Evolutionary conservation across 2,113 vertebrate genomes (phyloP), one percentile per base, ranked within the genome.

Genomic region (Ramphastos sulfuratus): DNA sequence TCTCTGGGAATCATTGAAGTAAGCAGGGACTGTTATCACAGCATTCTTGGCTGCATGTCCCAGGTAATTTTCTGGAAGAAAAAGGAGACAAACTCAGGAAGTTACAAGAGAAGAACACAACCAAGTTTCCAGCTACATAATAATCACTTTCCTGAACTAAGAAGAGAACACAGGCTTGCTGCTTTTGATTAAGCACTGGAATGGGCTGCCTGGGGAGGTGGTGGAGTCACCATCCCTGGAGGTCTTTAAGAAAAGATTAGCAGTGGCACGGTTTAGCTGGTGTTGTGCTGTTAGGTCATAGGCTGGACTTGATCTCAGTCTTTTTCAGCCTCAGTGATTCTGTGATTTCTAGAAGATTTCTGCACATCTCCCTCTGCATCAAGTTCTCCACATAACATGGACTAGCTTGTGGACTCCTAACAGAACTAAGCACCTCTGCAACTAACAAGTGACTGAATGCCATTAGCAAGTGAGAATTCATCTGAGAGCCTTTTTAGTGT

Each of bases 1-100:
- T 98, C 99, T 98, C 97, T 99, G 99, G 56, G 99, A 99, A 94
- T 99, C 99, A 24, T 99, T 99, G 97, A 99, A 99, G 97, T 99
- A 99, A 65, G 99, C 99, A 75, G 99, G 99, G 14, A 99, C 99
- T 28, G 99, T 99, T 89, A 99, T 97, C 27, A 99, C 99, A 6
- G 99, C 99, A 6, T 99, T 99, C 98, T 99, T 99, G 89, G 98
- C 99, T 27, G 96, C 70, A 58, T 98, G 98, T 23, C 99, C 99
- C 97, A 99, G 92, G 86, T 99, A 99, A 94, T 96, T 99, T 97
- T 99, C 99, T 99, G 94, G 10, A 95, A 96, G 44, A 78, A 74
- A 82, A 56, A 14, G 4, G 15, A 71, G 28, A 88, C 30, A 66
- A 65, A 88, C 15, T 18, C 23, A 61, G 23, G 10, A 87, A 61